phyloP scores from a whole-genome alignment of 2,888 invertebrate genomes.

The Ceratothoa steindachneri region DNA sequence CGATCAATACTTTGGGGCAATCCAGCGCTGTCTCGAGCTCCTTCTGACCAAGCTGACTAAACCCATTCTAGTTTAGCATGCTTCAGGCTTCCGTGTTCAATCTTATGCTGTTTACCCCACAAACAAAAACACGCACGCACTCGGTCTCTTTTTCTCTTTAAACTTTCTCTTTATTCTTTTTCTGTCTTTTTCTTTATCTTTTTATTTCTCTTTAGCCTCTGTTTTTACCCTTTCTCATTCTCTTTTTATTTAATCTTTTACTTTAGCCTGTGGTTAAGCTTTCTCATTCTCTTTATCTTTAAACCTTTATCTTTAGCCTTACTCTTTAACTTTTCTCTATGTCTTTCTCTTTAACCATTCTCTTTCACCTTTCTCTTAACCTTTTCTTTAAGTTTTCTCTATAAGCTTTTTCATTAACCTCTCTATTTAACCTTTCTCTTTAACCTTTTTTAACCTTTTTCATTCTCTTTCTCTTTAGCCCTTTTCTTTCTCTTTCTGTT shows the following conservation, averaged over 20 bases:
- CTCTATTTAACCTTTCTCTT: background rate
- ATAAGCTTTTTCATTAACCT: background rate
- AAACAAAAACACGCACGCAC: too few species aligned
- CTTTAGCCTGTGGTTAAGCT: background rate
- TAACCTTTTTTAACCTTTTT: background rate
- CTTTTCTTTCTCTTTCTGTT: conserved; percentile 8
- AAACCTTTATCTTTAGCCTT: background rate
- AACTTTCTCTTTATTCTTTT: too few species aligned
- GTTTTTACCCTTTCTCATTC: too few species aligned
- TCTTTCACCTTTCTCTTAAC: background rate
- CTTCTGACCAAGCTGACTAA: background rate
- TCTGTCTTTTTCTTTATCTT: too few species aligned
- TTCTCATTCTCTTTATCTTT: background rate
- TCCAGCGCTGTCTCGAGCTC: background rate
- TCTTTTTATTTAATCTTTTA: too few species aligned
- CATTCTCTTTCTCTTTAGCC: background rate
- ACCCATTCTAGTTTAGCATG: background rate
- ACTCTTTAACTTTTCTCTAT: background rate
- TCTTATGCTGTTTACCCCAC: too few species aligned
- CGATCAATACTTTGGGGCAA: background rate
- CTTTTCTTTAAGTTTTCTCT: background rate
- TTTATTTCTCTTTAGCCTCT: too few species aligned
- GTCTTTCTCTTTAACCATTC: background rate
- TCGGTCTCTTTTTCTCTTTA: too few species aligned
- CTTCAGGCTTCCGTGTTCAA: background rate